Evolutionary conservation across 2,888 invertebrate species (phyloP).

Genomic region (Peribatodes rhomboidaria): DNA sequence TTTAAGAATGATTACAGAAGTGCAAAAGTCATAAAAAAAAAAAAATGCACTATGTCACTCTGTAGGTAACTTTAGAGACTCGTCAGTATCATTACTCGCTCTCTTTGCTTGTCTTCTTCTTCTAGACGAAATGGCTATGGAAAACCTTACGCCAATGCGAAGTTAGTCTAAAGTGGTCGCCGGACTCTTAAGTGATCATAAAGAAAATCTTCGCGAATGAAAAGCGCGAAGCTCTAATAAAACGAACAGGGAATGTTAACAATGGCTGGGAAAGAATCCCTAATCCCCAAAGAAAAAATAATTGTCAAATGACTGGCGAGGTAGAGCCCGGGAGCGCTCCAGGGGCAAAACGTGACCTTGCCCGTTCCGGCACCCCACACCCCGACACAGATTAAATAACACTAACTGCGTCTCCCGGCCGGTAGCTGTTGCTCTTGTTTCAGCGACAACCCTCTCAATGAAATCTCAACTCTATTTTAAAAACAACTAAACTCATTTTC

Average conservation of each 20-base stretch:
- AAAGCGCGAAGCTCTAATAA: conserved; percentile 4
- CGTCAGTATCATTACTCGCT: too few relatives aligned
- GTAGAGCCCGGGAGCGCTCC: conserved; percentile 29
- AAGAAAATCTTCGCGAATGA: not conserved
- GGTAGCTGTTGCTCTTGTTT: conserved; percentile 35
- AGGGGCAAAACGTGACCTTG: conserved; percentile 36
- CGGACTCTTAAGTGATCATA: too few relatives aligned
- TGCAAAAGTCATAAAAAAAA: too few relatives aligned
- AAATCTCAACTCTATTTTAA: conserved; percentile 17
- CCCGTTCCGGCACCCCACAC: conserved; percentile 33
- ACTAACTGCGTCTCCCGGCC: conserved; percentile 12
- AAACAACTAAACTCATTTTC: not conserved
- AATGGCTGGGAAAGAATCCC: conserved; percentile 18
- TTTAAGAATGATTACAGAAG: too few relatives aligned
- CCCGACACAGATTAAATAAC: conserved; percentile 12
- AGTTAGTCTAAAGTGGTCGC: too few relatives aligned
- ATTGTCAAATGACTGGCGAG: conserved; percentile 27
- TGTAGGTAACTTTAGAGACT: too few relatives aligned
- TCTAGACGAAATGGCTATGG: too few relatives aligned
- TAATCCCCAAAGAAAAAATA: conserved; percentile 25
- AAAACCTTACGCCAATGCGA: too few relatives aligned
- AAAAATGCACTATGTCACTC: too few relatives aligned
- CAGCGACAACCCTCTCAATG: conserved; percentile 13
- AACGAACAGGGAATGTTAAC: conserved; percentile 10
- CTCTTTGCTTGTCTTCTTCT: too few relatives aligned